phyloP scores from a whole-genome alignment of 2,888 invertebrate species.

The Fragum sueziense region DNA sequence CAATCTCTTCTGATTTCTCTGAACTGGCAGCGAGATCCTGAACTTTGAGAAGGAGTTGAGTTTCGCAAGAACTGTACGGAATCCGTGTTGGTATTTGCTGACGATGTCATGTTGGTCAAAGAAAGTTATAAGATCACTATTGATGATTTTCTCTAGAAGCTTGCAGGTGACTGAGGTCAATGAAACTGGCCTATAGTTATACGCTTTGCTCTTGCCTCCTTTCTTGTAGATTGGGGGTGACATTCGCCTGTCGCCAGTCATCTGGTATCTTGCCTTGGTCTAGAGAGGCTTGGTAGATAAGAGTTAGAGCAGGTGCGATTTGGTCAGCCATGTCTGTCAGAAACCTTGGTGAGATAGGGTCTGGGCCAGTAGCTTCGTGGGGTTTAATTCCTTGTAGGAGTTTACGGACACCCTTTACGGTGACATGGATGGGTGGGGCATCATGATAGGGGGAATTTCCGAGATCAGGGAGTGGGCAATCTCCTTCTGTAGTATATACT shows the following conservation, averaged over 20 bases:
- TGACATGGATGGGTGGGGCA: no score
- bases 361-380: neutral
- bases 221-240: conserved; percentile 58
- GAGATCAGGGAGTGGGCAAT: neutral
- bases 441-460: neutral
- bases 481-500: conserved; percentile 13
- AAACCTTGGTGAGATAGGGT: conserved; percentile 25
- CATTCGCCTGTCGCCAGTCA: no score
- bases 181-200: no score
- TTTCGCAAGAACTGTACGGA: neutral
- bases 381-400: neutral
- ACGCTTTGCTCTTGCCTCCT: conserved; percentile 34
- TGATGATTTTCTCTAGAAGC: conserved; percentile 32
- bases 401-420: no score
- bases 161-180: conserved; percentile 32
- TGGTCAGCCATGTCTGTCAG: no score
- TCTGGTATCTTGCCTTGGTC: conserved; percentile 36
- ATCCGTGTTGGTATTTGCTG: no score
- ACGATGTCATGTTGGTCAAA: conserved; percentile 11
- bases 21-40: conserved; percentile 15
- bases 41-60: conserved; percentile 11
- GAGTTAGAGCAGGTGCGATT: no score
- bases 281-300: no score
- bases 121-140: conserved; percentile 18
- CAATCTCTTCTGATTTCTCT: conserved; percentile 18